Evolutionary conservation across 2,888 invertebrate species (phyloP).

Genomic region (Nomada goodeniana): DNA sequence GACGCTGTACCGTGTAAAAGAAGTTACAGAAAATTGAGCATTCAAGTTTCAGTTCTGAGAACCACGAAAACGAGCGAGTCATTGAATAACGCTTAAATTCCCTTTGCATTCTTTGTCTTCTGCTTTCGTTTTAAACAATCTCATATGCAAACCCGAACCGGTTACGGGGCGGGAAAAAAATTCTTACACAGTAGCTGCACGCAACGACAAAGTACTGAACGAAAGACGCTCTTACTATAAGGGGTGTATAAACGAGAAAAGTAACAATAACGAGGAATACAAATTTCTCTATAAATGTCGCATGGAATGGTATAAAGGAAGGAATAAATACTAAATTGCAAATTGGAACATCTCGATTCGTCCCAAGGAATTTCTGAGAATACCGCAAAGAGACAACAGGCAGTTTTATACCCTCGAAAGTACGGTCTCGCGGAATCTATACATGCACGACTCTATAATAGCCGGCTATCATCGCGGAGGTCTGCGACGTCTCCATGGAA

Average conservation of each 20-base stretch:
- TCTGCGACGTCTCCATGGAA: constrained; percentile 64
- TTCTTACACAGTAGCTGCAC: background rate
- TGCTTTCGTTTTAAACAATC: background rate
- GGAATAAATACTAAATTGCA: background rate
- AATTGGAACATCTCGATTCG: too few relatives aligned
- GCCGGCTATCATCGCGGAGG: constrained; percentile 46
- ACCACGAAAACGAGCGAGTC: constrained; percentile 2
- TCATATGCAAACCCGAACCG: background rate
- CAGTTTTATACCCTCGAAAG: background rate
- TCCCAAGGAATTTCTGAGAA: background rate
- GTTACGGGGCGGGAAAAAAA: background rate
- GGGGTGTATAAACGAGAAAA: background rate
- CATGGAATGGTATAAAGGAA: too few relatives aligned
- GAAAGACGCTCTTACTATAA: background rate
- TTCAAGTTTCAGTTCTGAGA: background rate
- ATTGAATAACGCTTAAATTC: constrained; percentile 1
- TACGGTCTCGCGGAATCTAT: constrained; percentile 10
- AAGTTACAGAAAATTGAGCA: constrained; percentile 11
- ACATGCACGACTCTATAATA: constrained; percentile 14
- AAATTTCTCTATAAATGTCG: too few relatives aligned
- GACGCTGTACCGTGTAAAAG: background rate
- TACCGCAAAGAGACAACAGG: background rate
- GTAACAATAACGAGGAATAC: too few relatives aligned
- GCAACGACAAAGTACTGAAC: too few relatives aligned
- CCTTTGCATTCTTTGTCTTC: background rate